Evolutionary conservation across 1,140 invertebrate genomes (phyloP).

Genomic region (Heliconius hewitsoni): DNA sequence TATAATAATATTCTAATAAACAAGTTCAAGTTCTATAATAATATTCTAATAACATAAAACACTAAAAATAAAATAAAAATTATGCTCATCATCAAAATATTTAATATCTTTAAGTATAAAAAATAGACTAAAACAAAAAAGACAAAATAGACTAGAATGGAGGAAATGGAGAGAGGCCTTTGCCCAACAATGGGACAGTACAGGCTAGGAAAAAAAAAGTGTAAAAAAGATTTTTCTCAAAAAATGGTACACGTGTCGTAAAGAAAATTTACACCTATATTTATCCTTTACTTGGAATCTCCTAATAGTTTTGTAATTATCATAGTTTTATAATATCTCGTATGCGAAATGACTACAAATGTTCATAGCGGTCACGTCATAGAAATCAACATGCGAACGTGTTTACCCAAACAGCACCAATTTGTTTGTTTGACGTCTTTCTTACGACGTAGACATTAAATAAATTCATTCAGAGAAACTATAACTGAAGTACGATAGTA

Average conservation of each 20-base stretch:
- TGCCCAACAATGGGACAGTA: too few species aligned
- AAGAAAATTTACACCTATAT: background rate
- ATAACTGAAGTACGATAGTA: background rate
- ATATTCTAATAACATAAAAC: too few species aligned
- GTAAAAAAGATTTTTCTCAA: background rate
- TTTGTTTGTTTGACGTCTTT: conserved; percentile 3
- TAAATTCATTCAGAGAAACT: background rate
- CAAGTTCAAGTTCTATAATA: too few species aligned
- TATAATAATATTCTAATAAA: too few species aligned
- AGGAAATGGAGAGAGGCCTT: too few species aligned
- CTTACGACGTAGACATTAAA: background rate
- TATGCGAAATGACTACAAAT: background rate
- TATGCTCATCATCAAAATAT: too few species aligned
- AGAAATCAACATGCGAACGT: background rate
- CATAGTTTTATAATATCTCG: conserved; percentile 1
- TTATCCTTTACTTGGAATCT: background rate
- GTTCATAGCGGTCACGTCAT: background rate
- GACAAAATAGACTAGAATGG: too few species aligned
- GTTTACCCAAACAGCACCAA: background rate
- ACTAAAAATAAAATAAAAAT: too few species aligned
- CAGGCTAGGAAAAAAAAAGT: too few species aligned
- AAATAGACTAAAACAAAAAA: too few species aligned
- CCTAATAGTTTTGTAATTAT: conserved; percentile 7
- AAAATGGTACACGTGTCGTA: background rate
- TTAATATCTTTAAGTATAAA: too few species aligned